Evolutionary conservation across 64 coral and sea anemone genomes (phyloP), one percentile per base, ranked within the genome.

Genomic region (Cladopsammia gracilis): DNA sequence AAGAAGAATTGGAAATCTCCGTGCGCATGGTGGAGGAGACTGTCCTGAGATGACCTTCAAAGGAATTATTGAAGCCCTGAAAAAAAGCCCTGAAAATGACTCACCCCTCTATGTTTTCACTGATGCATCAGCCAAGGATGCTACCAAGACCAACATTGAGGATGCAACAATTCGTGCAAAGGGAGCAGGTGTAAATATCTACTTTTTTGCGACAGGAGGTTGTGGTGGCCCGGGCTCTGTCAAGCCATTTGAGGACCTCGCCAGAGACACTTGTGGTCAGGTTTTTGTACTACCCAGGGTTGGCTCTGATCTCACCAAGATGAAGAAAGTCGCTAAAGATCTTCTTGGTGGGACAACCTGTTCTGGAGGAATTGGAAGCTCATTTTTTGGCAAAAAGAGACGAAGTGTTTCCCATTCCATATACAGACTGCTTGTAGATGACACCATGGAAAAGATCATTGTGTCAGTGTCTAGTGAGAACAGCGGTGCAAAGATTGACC

Each of bases 41-140:
- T 96, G 95, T 76, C 82, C 89, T 13, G 94, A 96, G 45, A 58
- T 92, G 7, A 50, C 94, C 0, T 88, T 96, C 13, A 70, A 73
- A 11, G 94, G 89, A 12, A 96, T 96, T 54, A 65, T 77, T 13
- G 77, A 96, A 7, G 95, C 95, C 1, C 45, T 96, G 10, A 57
- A 93, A 4, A n/a, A 60, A 14, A 61, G 73, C 9, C 95, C 95
- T 25, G 58, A 77, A 0, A 48, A 6, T 4, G 91, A 78, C 12
- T 97, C 95, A 5, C 95, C 95, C 5, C 53, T 97, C 71, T 97
- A 97, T 61, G 95, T 97, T 9, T 94, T 97, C n/a, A 97, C 95
- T 10, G 95, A 97, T 75, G 95, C 95, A 18, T 25, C 70, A 13
- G 52, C 91, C 0, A 97, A 97, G 65, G 95, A 96, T 44, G 90